phyloP scores from a whole-genome alignment of 2,113 vertebrate genomes.

The Rostratula benghalensis region DNA sequence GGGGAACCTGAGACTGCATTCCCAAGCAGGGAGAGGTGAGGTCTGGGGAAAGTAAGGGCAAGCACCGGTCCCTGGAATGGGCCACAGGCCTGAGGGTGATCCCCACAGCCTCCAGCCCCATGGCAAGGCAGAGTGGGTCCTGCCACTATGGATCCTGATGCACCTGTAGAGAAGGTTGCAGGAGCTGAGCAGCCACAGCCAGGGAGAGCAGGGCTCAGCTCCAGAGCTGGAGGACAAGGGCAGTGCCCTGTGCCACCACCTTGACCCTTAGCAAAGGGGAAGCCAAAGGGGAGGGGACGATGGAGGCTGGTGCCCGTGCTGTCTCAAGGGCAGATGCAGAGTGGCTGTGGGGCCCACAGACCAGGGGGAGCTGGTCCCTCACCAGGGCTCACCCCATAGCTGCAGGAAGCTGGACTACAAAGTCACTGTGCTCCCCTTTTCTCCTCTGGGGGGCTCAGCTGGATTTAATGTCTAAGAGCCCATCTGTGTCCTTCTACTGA shows the following conservation, averaged over 20 bases:
- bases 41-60: background rate
- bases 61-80: background rate
- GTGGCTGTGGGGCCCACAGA: rapidly evolving
- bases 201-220: background rate
- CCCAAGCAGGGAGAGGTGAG: background rate
- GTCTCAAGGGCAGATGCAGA: background rate
- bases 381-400: background rate
- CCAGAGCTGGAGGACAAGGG: background rate
- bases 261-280: background rate
- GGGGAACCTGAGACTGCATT: background rate
- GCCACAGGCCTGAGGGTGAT: background rate
- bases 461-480: conserved; percentile 48
- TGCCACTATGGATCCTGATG: background rate
- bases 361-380: background rate
- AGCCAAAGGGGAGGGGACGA: rapidly evolving
- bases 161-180: rapidly evolving
- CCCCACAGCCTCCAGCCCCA: background rate
- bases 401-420: background rate
- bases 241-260: background rate
- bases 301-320: rapidly evolving
- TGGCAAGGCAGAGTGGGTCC: rapidly evolving
- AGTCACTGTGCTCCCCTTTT: background rate
- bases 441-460: conserved; percentile 13
- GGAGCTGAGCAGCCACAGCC: background rate
- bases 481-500: conserved; percentile 61